Evolutionary conservation across 2,797 vertebrate genomes (phyloP), one percentile per base, ranked within the genome.

Genomic region (Gambelia wislizenii): DNA sequence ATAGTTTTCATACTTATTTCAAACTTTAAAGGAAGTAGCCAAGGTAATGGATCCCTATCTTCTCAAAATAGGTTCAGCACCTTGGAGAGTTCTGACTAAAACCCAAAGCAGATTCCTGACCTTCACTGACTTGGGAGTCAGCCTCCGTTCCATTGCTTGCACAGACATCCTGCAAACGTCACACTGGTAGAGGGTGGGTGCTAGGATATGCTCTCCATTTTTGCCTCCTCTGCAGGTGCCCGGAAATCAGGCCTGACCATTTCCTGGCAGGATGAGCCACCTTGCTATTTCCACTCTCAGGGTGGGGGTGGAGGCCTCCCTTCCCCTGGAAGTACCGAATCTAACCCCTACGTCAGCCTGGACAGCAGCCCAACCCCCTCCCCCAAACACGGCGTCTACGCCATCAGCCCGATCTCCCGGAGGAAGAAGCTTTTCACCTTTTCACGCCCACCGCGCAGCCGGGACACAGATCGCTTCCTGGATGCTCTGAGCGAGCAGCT

Each of bases 341-440:
- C 98, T 87, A 99, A 99, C 95, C 99, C 99, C 0, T 99, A 99
- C 1, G 98, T 99, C 89, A 99, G 98, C 96, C 96, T 99, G 88
- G 99, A 99, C 96, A 99, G 98, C 96, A 98, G 98, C 91, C 97
- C 98, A 7, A 97, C 97, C 0, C 98, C 98, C 0, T 97, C 97
- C 18, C 98, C 94, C 59, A 94, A 96, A 47, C 97, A 96, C 0
- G 91, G 97, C 44, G 64, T 95, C 90, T 95, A 97, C 0, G 94
- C 96, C 1, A 97, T 96, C 89, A 98, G 97, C 94, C 98, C 98
- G 0, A 97, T 97, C 83, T 97, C 96, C 0, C 98, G 97, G 33
- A 97, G 97, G 81, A 98, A 97, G 96, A 99, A 99, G 94, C 98
- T 99, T 67, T 99, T 99, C 95, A 98, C 99, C 83, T 99, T 99